Base-by-base conservation (phyloP, 2,797 vertebrate genomes). In the Sphaeramia orbicularis region DNA sequence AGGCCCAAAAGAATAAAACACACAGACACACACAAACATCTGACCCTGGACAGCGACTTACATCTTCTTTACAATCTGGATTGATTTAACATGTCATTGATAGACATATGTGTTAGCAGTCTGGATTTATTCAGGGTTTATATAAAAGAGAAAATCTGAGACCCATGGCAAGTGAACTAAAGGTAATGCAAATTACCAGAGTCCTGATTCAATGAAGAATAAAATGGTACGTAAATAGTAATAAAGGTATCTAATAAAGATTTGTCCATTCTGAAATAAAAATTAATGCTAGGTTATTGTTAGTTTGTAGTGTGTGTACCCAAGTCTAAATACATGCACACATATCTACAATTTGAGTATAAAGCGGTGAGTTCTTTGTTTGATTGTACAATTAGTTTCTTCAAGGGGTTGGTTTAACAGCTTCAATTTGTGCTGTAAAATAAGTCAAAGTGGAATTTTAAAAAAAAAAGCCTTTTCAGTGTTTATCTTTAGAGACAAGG, bases 401-500 rank as follows among this genome's bases (percentile, higher is more conserved):
- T 73, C 4, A 1, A 58, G 57, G 19, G 21, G 8, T 38, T 65
- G 21, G 64, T 68, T 77, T 80, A 77, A 53, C 59, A 68, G 79
- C 63, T 53, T 77, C 54, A 54, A 44, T 59, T 58, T 16, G 9
- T 44, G 21, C 43, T 65, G 42, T 70, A 72, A 78, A 86, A 78
- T 72, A 78, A 80, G 44, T 74, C 58, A 80, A 74, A 68, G 51
- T 19, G 18, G 16, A 58, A 51, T 55, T 62, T 43, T 5, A 18
- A 40, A n/a, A 42, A 71, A 41, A 24, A 53, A 54, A 58, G 2
- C 1, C n/a, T 37, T 80, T 82, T 81, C 53, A 79, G 42, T 85
- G 76, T 84, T 85, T 83, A 81, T 83, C 83, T 79, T 86, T 57
- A 68, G 35, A 80, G 65, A 81, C 35, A 75, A 79, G 75, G 59